A percentile compares a stretch with the other conserved stretches of the same genome.
Conservation (phyloP, 1,140 invertebrate species). For the Drosophila prosaltans region DNA sequence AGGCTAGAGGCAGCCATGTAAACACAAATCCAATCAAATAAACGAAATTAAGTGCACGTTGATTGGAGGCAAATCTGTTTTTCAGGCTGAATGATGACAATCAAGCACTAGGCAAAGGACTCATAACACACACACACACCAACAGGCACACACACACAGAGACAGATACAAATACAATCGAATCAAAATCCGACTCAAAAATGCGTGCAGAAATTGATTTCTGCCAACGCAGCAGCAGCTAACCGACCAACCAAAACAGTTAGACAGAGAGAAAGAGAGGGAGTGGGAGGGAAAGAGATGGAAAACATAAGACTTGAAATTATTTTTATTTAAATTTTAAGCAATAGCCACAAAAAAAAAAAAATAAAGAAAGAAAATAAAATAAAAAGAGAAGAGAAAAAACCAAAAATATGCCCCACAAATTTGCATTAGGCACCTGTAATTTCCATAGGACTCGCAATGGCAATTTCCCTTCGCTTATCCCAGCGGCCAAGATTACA, state of each 20-base stretch:
- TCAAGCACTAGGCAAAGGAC: constrained; percentile 42
- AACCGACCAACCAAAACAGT: background rate
- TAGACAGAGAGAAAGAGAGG: background rate
- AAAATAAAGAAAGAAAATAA: background rate
- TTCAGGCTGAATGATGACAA: constrained; percentile 80
- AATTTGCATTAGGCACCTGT: constrained; percentile 80
- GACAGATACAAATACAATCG: background rate
- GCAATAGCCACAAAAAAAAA: constrained; percentile 15
- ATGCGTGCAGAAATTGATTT: constrained; percentile 44
- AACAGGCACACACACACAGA: constrained; percentile 15
- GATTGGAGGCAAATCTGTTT: constrained; percentile 81
- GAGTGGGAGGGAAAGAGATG: background rate
- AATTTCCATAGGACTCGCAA: constrained; percentile 59
- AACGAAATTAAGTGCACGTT: constrained; percentile 81
- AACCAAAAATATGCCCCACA: constrained; percentile 70
- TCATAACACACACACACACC: constrained; percentile 44
- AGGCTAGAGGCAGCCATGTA: constrained; percentile 65
- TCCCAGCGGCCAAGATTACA: constrained; percentile 48
- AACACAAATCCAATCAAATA: constrained; percentile 82
- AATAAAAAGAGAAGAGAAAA: background rate
- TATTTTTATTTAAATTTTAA: constrained; percentile 47
- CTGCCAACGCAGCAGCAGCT: constrained; percentile 51
- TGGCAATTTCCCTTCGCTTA: constrained; percentile 67
- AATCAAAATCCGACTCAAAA: constrained; percentile 11
- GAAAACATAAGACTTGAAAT: constrained; percentile 34